A percentile compares a stretch with the other conserved stretches of the same genome.
Conservation (phyloP, 2,113 vertebrate genomes). For the Bubo scandiacus region DNA sequence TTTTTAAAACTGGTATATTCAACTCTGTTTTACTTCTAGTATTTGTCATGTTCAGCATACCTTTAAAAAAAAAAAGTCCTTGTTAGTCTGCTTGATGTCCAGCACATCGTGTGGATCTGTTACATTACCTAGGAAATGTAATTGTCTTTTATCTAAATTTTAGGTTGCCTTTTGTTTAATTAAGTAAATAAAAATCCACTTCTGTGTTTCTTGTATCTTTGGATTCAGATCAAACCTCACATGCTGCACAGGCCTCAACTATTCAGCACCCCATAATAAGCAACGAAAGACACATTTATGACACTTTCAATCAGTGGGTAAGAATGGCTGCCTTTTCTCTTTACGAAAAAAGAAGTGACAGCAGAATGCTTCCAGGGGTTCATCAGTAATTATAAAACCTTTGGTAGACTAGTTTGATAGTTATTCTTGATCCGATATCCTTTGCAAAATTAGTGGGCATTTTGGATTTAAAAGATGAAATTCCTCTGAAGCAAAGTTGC, state of each 20-base stretch:
- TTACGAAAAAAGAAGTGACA: background rate
- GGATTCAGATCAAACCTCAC: slow-evolving; percentile 60
- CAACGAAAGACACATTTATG: slow-evolving; percentile 81
- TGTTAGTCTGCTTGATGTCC: background rate
- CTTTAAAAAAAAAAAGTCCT: background rate
- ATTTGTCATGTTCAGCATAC: background rate
- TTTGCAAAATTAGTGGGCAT: background rate
- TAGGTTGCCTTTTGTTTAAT: slow-evolving; percentile 10
- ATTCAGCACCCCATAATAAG: slow-evolving; percentile 27
- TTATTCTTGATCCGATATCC: rapidly evolving
- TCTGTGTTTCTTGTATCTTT: slow-evolving; percentile 38
- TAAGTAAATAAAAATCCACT: background rate
- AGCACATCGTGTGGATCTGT: background rate
- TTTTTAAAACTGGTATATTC: background rate
- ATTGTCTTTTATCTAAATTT: background rate
- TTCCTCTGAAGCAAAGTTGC: background rate
- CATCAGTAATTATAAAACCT: background rate
- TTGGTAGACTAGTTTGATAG: background rate
- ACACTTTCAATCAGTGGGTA: slow-evolving; percentile 94
- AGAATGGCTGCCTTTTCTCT: slow-evolving; percentile 14
- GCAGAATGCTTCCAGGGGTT: background rate
- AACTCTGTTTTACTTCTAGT: background rate
- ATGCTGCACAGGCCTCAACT: slow-evolving; percentile 15
- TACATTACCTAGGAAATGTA: background rate
- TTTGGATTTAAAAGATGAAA: background rate